Evolutionary conservation across 2,113 vertebrate species (phyloP).

Genomic region (Austrofundulus limnaeus): DNA sequence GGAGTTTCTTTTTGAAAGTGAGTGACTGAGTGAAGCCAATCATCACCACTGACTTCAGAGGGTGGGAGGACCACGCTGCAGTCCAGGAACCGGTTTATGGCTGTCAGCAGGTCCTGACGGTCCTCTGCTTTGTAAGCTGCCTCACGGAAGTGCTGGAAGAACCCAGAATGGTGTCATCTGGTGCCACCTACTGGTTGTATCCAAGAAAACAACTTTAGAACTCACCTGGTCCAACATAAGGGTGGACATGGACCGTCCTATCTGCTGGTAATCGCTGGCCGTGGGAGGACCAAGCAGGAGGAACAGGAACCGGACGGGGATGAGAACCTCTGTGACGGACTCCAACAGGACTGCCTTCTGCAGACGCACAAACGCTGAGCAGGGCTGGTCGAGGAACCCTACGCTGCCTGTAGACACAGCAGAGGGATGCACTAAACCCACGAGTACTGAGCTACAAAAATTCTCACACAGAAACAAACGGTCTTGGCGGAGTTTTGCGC

Average conservation of each 20-base stretch:
- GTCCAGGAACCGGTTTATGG: slow-evolving; percentile 92
- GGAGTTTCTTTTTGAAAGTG: slow-evolving; percentile 90
- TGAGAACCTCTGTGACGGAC: slow-evolving; percentile 88
- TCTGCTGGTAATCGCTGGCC: slow-evolving; percentile 91
- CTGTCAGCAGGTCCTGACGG: slow-evolving; percentile 86
- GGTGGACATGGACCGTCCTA: slow-evolving; percentile 91
- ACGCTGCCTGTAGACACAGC: slow-evolving; percentile 81
- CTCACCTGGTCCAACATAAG: slow-evolving; percentile 94
- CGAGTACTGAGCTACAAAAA: too few relatives aligned
- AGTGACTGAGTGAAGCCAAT: slow-evolving; percentile 86
- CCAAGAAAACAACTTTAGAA: background rate
- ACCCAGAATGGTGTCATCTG: background rate
- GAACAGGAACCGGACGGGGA: slow-evolving; percentile 92
- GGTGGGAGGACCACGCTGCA: slow-evolving; percentile 90
- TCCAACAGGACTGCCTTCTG: slow-evolving; percentile 89
- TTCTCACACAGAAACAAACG: too few relatives aligned
- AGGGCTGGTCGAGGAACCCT: slow-evolving; percentile 89
- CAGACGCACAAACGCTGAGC: slow-evolving; percentile 92
- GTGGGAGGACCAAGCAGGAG: slow-evolving; percentile 89
- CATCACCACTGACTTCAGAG: slow-evolving; percentile 85
- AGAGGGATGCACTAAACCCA: too few relatives aligned
- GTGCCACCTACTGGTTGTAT: background rate
- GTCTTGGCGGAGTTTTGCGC: too few relatives aligned
- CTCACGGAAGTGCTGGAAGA: slow-evolving; percentile 86
- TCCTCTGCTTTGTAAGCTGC: slow-evolving; percentile 87